Evolutionary conservation across 2,797 vertebrate genomes (phyloP).

Genomic region (Delichon dasypus): DNA sequence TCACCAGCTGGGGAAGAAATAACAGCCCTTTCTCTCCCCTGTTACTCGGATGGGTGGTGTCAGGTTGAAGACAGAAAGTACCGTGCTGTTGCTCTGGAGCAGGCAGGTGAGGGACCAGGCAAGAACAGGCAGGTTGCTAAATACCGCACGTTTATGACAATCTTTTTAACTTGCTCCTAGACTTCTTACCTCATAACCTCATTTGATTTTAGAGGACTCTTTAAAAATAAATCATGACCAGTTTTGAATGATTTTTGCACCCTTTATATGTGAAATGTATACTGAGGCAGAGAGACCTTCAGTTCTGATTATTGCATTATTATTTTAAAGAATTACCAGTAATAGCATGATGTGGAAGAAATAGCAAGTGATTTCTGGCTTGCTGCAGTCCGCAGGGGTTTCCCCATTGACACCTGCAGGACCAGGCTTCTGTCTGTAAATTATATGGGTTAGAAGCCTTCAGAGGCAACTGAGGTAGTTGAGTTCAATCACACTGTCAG

Average conservation of each 20-base stretch:
- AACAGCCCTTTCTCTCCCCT: conserved; percentile 44
- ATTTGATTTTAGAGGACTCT: conserved; percentile 16
- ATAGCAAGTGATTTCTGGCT: conserved; percentile 10
- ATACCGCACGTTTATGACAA: not conserved
- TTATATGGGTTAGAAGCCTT: not conserved
- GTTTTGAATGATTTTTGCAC: not conserved
- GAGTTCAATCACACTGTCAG: not conserved
- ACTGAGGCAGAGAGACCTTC: not conserved
- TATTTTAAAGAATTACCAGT: not conserved
- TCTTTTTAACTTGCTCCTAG: not conserved
- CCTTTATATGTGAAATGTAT: not conserved
- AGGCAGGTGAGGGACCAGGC: not conserved
- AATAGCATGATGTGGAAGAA: not conserved
- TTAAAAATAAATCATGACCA: not conserved
- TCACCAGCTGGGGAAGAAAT: conserved; percentile 53
- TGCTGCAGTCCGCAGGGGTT: not conserved
- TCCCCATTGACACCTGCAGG: not conserved
- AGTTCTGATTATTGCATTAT: not conserved
- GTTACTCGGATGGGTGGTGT: not conserved
- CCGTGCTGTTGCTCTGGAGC: not conserved
- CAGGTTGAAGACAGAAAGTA: conserved; percentile 5
- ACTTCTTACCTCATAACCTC: not conserved
- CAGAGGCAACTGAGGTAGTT: not conserved
- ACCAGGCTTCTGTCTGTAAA: not conserved
- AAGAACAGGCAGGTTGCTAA: not conserved